These are phyloP conservation scores for Gymnocephalus cernua DNA, from an alignment of 2,113 vertebrate species.

Conservation along the genomic window DNA sequence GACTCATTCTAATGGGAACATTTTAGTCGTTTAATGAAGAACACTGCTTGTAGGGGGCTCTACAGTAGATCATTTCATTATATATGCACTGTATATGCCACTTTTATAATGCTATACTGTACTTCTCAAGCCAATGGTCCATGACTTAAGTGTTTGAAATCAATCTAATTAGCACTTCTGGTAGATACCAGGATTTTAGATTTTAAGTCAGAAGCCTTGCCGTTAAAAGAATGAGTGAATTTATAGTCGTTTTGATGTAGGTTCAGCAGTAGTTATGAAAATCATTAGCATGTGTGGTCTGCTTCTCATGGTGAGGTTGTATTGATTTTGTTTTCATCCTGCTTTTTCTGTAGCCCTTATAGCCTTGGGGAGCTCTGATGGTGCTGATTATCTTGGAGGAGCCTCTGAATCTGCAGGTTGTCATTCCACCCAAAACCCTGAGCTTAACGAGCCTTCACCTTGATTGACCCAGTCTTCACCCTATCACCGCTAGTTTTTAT, in stretches of 20 bases:
- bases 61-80: not conserved
- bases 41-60: not conserved
- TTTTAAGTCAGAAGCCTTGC: not conserved
- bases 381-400: conserved; percentile 50
- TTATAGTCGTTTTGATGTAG: conserved; percentile 21
- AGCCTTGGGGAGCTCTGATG: conserved; percentile 37
- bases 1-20: not conserved
- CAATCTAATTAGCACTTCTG: conserved; percentile 48
- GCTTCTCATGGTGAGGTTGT: conserved; percentile 21
- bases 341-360: conserved; percentile 28
- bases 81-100: conserved; percentile 10
- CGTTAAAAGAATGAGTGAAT: conserved; percentile 1
- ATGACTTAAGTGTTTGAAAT: conserved; percentile 31
- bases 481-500: conserved; percentile 46
- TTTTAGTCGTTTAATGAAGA: conserved; percentile 5
- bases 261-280: conserved; percentile 22
- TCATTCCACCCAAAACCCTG: conserved; percentile 26
- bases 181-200: not conserved
- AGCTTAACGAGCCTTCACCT: conserved; percentile 72
- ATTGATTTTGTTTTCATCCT: conserved; percentile 47
- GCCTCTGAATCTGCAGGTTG: conserved; percentile 59
- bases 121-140: conserved; percentile 9
- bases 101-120: not conserved
- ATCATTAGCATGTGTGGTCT: conserved; percentile 51
- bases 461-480: conserved; percentile 59